phyloP scores from a whole-genome alignment of 1,140 invertebrate species.

The Papilio polytes region DNA sequence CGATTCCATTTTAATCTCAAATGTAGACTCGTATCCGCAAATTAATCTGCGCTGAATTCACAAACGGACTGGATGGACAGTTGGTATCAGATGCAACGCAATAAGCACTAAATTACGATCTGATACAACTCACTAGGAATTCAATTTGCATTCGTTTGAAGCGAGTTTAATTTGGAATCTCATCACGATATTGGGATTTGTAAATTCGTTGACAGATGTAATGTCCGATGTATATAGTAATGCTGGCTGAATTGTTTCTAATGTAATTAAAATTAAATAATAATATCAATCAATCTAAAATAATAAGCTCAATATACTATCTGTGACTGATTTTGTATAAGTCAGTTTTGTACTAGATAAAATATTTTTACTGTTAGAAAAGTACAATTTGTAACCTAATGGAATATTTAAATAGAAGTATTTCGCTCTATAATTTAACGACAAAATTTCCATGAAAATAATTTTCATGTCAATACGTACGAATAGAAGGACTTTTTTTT shows the following conservation, averaged over 20 bases:
- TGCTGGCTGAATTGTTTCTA: background rate
- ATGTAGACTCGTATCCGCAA: background rate
- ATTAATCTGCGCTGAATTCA: slow-evolving; percentile 38
- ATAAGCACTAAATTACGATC: slow-evolving; percentile 48
- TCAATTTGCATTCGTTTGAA: slow-evolving; percentile 52
- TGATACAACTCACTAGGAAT: slow-evolving; percentile 49
- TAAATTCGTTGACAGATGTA: slow-evolving; percentile 48
- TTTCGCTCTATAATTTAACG: too few relatives aligned
- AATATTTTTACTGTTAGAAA: too few relatives aligned
- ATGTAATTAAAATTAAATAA: background rate
- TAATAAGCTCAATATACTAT: too few relatives aligned
- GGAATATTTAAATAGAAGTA: too few relatives aligned
- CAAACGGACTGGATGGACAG: slow-evolving; percentile 21
- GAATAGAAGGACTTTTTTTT: too few relatives aligned
- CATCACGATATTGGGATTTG: slow-evolving; percentile 43
- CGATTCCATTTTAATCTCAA: background rate
- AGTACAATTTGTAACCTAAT: too few relatives aligned
- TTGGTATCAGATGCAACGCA: slow-evolving; percentile 37
- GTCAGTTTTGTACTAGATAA: too few relatives aligned
- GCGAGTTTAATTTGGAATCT: slow-evolving; percentile 53
- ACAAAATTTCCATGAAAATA: too few relatives aligned
- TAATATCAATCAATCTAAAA: too few relatives aligned
- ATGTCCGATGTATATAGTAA: background rate
- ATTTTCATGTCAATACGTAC: background rate
- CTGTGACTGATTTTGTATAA: too few relatives aligned